Base-by-base conservation (phyloP, 1,140 invertebrate genomes). In the Drosophila kanapiae region DNA sequence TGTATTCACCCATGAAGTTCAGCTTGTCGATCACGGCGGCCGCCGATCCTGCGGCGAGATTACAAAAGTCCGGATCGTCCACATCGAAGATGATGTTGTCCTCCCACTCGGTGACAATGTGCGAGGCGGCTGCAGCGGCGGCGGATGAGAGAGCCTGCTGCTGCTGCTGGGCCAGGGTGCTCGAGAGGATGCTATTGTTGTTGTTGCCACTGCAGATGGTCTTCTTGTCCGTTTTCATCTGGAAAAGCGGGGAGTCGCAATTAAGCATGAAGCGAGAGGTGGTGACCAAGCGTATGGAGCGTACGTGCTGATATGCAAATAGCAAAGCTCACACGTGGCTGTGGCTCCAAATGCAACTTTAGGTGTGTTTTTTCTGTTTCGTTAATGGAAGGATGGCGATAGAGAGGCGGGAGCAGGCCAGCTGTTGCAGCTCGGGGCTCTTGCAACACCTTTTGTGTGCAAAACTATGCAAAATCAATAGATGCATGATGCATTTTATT, bases 11-110 rank as follows among this genome's bases (percentile, higher is more conserved):
- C 56, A 91, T 90, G 29, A 90, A 90, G 61, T 85, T 91, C 14
- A 80, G 45, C 76, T 81, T 70, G 60, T 85, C 77, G 78, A 78
- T 75, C 45, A 78, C 76, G 56, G 48, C 76, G 51, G 48, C 64
- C 29, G 75, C 65, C 47, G 54, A 57, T 57, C 69, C 54, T 11
- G 79, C 56, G 4, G 82, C 59, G 8, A 82, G 57, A 70, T 77
- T 75, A 58, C 88, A 92, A 61, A 92, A 92, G 88, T 92, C 91
- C 14, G 91, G 91, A 91, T 92, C 91, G 54, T 92, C 91, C n/a
- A 91, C 83, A 81, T 92, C 91, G 54, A 92, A 92, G 45, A 91
- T 85, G 60, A 92, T 70, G 58, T 81, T 85, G 43, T 92, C 91
- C 71, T 92, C 91, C 91, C 91, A 92, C 60, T 92, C 91, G 37